phyloP scores from a whole-genome alignment of 2,888 invertebrate genomes.

The Lysandra coridon region DNA sequence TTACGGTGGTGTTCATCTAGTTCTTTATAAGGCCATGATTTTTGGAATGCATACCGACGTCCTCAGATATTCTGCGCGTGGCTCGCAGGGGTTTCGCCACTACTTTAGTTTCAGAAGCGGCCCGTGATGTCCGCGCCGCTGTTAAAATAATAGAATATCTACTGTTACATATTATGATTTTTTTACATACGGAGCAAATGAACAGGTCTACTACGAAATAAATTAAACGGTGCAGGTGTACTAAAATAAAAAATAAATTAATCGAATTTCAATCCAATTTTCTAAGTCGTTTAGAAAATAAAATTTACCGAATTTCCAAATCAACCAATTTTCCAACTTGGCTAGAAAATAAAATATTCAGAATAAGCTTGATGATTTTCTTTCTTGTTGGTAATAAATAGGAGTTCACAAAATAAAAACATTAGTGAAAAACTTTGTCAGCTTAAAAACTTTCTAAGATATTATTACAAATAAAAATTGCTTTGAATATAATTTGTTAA shows the following conservation, averaged over 20 bases:
- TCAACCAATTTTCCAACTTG: no score
- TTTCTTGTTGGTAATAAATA: no score
- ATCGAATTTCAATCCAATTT: no score
- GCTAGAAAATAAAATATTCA: no score
- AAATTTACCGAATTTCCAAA: no score
- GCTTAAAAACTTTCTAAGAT: no score
- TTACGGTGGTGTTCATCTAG: neutral
- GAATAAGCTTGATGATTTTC: no score
- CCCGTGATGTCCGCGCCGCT: slow-evolving; percentile 58
- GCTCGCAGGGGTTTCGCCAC: slow-evolving; percentile 56
- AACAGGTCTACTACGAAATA: neutral
- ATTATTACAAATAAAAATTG: no score
- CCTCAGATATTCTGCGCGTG: slow-evolving; percentile 59
- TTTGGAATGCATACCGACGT: slow-evolving; percentile 55
- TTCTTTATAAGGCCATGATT: neutral
- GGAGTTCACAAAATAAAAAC: no score
- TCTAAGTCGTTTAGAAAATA: no score
- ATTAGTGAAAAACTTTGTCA: no score
- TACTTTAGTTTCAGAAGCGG: slow-evolving; percentile 60
- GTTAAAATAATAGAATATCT: slow-evolving; percentile 33
- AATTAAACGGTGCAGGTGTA: neutral
- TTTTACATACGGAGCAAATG: neutral
- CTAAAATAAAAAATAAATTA: no score
- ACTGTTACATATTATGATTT: neutral
- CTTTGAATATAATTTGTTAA: slow-evolving; percentile 23